Percentiles rank a stretch among this genome's conserved stretches.
Evolutionary conservation across 2,797 vertebrate genomes (phyloP).

Genomic region (Tapirus indicus): DNA sequence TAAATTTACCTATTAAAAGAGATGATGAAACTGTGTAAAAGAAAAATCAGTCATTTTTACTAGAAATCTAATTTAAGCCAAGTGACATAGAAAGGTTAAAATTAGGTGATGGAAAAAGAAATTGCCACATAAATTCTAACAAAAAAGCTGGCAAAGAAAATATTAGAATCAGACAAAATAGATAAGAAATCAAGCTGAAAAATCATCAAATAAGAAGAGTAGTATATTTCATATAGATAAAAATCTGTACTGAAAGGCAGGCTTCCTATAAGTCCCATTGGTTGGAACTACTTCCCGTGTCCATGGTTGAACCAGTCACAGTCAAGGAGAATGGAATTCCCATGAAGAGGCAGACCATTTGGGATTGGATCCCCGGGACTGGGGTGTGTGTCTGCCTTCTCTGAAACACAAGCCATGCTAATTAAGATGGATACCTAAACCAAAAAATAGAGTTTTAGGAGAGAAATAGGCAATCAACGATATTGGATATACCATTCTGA

Average conservation of each 20-base stretch:
- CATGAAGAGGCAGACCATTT: neutral
- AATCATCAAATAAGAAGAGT: slow-evolving; percentile 15
- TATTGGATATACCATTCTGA: neutral
- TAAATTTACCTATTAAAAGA: slow-evolving; percentile 32
- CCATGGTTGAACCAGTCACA: neutral
- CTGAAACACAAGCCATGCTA: neutral
- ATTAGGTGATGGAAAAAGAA: neutral
- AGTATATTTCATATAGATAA: neutral
- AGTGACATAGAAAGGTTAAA: neutral
- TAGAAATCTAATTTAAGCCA: slow-evolving; percentile 22
- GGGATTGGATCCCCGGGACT: neutral
- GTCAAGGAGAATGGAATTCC: neutral
- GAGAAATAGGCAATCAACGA: neutral
- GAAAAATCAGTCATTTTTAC: neutral
- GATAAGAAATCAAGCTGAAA: neutral
- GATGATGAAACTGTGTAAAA: neutral
- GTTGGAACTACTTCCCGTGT: neutral
- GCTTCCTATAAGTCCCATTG: neutral
- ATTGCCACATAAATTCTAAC: neutral
- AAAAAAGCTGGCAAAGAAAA: neutral
- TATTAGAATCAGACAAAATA: neutral
- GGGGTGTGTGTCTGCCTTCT: neutral
- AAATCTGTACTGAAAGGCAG: neutral
- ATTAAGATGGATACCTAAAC: neutral
- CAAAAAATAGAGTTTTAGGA: neutral